Percentiles rank a stretch among this genome's conserved stretches.
Conservation (phyloP, 2,113 vertebrate genomes). For the Gavia stellata region DNA sequence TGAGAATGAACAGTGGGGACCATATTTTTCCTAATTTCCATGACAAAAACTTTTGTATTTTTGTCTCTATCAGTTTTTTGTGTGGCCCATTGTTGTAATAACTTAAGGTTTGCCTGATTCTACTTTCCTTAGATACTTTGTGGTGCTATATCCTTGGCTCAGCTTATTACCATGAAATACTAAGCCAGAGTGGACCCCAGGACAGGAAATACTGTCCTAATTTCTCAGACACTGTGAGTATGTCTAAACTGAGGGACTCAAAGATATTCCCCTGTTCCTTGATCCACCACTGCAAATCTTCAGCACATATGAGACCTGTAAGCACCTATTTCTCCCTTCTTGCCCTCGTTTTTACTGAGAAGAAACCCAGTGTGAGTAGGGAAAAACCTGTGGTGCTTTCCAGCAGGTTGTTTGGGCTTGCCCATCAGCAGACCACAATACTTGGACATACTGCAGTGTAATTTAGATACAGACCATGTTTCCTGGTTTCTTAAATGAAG, state of each 20-base stretch:
- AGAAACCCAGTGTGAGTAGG: neutral
- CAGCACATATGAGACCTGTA: neutral
- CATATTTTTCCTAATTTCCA: neutral
- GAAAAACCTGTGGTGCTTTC: neutral
- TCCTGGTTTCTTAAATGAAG: neutral
- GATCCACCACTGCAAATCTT: neutral
- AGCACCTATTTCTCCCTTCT: neutral
- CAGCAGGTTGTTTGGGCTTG: neutral
- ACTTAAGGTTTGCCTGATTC: neutral
- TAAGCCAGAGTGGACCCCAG: neutral
- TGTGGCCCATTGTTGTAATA: neutral
- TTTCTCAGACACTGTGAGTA: neutral
- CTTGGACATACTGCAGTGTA: neutral
- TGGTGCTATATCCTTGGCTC: neutral
- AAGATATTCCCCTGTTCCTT: neutral
- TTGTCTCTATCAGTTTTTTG: neutral
- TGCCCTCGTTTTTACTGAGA: neutral
- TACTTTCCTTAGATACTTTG: neutral
- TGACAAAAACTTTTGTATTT: neutral
- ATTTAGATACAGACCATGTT: neutral
- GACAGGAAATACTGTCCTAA: neutral
- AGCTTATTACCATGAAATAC: neutral
- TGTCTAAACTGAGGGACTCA: neutral
- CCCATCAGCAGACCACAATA: neutral
- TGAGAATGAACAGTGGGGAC: neutral